Conservation (phyloP, 2,888 invertebrate genomes). For the Heliconius ethilla region DNA sequence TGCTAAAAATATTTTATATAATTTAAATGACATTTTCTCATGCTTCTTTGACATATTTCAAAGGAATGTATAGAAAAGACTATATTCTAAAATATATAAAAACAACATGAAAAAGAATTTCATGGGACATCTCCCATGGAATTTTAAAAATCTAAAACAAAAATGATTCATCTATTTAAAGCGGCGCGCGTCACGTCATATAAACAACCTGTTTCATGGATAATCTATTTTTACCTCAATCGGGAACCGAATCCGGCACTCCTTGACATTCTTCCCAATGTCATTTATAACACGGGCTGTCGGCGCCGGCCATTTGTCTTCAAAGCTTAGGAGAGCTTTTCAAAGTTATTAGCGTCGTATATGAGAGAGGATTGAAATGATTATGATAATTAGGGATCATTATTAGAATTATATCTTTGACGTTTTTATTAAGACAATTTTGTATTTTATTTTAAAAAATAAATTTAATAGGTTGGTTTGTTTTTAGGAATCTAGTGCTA, state of each 20-base stretch:
- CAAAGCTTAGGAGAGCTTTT: constrained; percentile 20
- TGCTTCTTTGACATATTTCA: no score
- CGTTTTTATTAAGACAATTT: not conserved
- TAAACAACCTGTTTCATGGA: constrained; percentile 33
- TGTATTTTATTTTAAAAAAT: not conserved
- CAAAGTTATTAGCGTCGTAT: constrained; percentile 12
- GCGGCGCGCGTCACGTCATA: constrained; percentile 1
- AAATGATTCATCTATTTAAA: constrained; percentile 24
- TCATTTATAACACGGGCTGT: constrained; percentile 14
- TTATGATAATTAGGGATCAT: constrained; percentile 8
- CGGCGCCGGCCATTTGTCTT: constrained; percentile 32
- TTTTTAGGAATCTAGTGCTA: not conserved
- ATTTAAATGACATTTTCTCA: no score
- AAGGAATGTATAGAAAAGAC: no score
- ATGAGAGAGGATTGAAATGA: not conserved
- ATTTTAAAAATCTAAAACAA: not conserved
- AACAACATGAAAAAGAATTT: not conserved
- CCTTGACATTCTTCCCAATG: constrained; percentile 37
- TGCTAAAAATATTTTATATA: no score
- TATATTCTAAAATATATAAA: not conserved
- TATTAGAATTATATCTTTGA: not conserved
- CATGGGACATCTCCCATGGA: not conserved
- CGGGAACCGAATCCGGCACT: constrained; percentile 26
- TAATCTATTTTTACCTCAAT: constrained; percentile 28
- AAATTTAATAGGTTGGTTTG: not conserved